Percentiles rank a stretch among this genome's conserved stretches.
Evolutionary conservation across 2,797 vertebrate species (phyloP).

Genomic region (Halcyon smyrnensis): DNA sequence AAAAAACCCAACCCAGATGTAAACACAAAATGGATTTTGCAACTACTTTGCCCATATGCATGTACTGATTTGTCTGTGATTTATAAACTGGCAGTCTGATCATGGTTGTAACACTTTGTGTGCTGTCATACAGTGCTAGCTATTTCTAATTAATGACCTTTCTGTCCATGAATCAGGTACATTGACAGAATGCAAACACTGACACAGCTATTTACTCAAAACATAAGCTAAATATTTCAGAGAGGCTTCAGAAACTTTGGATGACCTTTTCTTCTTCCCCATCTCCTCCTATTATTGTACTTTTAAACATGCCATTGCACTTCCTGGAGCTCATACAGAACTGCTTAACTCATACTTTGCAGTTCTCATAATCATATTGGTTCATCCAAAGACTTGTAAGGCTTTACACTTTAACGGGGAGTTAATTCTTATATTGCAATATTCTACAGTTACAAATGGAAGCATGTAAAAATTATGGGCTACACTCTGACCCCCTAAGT

Average conservation of each 20-base stretch:
- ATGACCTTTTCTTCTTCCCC: neutral
- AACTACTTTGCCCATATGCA: neutral
- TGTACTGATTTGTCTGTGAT: neutral
- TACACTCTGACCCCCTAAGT: neutral
- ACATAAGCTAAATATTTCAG: constrained; percentile 6
- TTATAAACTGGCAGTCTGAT: neutral
- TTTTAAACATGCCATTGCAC: neutral
- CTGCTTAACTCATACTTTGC: neutral
- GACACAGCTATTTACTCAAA: neutral
- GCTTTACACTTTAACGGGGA: neutral
- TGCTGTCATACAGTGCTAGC: neutral
- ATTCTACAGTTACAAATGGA: neutral
- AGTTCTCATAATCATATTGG: neutral
- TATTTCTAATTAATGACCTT: neutral
- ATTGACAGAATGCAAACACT: neutral
- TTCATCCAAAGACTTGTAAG: neutral
- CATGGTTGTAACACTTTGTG: neutral
- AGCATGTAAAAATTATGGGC: neutral
- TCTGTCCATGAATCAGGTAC: neutral
- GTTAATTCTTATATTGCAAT: neutral
- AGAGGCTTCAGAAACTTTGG: neutral
- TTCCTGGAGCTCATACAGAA: neutral
- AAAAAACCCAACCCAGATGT: neutral
- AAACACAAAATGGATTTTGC: neutral
- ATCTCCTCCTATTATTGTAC: neutral